Conservation (phyloP, 2,888 invertebrate species). For the Yponomeuta evonymella region DNA sequence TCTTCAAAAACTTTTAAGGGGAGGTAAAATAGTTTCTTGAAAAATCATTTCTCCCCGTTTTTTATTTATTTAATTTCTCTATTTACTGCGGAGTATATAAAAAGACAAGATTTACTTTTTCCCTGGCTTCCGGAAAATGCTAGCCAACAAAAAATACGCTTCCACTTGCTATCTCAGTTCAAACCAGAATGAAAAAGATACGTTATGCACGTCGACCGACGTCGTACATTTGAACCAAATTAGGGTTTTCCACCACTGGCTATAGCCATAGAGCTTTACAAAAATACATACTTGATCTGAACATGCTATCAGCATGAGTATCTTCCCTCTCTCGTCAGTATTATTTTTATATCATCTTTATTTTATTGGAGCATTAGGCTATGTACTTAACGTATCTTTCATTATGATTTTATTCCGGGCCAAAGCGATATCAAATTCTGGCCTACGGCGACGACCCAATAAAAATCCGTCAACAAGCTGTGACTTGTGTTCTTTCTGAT, state of each 20-base stretch:
- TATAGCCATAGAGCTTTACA: too few relatives aligned
- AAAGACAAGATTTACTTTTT: slow-evolving; percentile 9
- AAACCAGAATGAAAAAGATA: too few relatives aligned
- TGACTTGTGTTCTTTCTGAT: not conserved
- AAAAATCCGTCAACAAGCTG: not conserved
- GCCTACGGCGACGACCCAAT: not conserved
- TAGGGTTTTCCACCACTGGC: too few relatives aligned
- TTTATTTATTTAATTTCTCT: slow-evolving; percentile 11
- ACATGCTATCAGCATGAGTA: too few relatives aligned
- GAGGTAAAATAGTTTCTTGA: slow-evolving; percentile 9
- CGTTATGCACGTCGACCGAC: too few relatives aligned
- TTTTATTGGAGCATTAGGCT: too few relatives aligned
- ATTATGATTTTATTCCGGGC: not conserved
- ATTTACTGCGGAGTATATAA: slow-evolving; percentile 13
- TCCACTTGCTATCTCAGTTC: not conserved
- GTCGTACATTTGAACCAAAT: too few relatives aligned
- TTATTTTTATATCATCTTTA: too few relatives aligned
- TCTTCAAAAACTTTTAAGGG: too few relatives aligned
- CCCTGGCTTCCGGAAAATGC: not conserved
- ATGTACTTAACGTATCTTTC: too few relatives aligned
- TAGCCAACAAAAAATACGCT: not conserved
- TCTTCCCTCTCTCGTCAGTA: too few relatives aligned
- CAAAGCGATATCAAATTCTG: not conserved
- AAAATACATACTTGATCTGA: too few relatives aligned
- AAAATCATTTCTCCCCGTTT: slow-evolving; percentile 2